Evolutionary conservation across 2,113 vertebrate species (phyloP), one percentile per base, ranked within the genome.

Genomic region (Chitala chitala): DNA sequence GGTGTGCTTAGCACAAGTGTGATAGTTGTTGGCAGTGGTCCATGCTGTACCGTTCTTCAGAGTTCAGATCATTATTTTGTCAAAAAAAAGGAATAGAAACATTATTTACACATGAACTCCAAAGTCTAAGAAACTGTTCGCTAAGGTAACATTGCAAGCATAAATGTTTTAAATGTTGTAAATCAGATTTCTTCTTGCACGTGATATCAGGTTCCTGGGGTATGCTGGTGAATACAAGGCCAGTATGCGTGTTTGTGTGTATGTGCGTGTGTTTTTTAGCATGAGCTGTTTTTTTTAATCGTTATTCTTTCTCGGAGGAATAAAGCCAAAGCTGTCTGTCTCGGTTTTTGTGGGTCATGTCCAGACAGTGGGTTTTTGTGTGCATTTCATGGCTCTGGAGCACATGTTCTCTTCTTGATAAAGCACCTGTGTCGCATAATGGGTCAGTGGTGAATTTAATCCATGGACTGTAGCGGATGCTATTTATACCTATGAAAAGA

Each of bases 221-320:
- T n/a, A n/a, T n/a, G n/a, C n/a, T n/a, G n/a, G n/a, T n/a, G n/a
- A n/a, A n/a, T n/a, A n/a, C n/a, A n/a, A n/a, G n/a, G n/a, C 44
- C 44, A 46, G 78, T 88, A 87, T 89, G 90, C 92, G 87, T 92
- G 90, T 92, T 86, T 61, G 56, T 13, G 26, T 33, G 26, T 59
- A 15, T 59, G 56, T 58, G 55, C 17, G 26, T 13, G 26, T 58
- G 26, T 59, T 24, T 59, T 4, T 58, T 12, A 13, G 26, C 33
- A 5, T 29, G 56, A 31, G 4, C 26, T 69, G 12, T 36, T 1
- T 26, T 22, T 46, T 7, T 66, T n/a, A 36, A 46, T 46, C 29
- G 17, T 38, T 17, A 13, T 48, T 44, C 73, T 66, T 40, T 59
- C 56, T 42, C 1, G 13, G 38, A 42, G 48, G 64, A 75, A 29